Conservation (phyloP, 2,113 vertebrate species). For the Phyllostomus discolor region DNA sequence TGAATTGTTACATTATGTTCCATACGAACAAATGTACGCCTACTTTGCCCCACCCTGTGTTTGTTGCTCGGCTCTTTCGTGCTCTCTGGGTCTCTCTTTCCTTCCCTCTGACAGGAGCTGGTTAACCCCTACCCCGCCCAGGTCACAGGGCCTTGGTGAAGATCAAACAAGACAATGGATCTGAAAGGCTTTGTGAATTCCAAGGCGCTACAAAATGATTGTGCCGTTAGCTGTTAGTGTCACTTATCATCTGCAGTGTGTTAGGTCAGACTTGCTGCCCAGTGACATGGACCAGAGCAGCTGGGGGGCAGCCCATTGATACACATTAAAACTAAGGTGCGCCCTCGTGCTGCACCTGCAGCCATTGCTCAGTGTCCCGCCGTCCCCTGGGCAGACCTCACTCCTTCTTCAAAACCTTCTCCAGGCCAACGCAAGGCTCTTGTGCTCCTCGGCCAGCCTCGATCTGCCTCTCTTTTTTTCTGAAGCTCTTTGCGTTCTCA, state of each 20-base stretch:
- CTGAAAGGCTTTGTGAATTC: not conserved
- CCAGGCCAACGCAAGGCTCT: not conserved
- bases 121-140: not conserved
- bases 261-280: not conserved
- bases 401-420: not conserved
- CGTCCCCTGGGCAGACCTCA: not conserved
- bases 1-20: not conserved
- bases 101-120: not conserved
- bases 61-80: not conserved
- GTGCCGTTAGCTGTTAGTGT: not conserved
- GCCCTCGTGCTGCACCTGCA: not conserved
- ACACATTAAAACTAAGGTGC: not conserved
- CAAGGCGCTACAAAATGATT: not conserved
- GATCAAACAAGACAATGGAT: not conserved
- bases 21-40: not conserved
- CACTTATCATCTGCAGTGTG: not conserved
- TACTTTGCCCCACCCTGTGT: not conserved
- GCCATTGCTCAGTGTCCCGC: not conserved
- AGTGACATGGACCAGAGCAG: not conserved
- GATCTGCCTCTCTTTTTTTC: not conserved
- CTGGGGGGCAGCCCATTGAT: not conserved
- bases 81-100: not conserved
- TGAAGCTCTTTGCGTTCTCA: not conserved
- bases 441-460: not conserved
- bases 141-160: not conserved